Evolutionary conservation across 1,140 invertebrate genomes (phyloP).

Genomic region (Trichonephila clavipes): DNA sequence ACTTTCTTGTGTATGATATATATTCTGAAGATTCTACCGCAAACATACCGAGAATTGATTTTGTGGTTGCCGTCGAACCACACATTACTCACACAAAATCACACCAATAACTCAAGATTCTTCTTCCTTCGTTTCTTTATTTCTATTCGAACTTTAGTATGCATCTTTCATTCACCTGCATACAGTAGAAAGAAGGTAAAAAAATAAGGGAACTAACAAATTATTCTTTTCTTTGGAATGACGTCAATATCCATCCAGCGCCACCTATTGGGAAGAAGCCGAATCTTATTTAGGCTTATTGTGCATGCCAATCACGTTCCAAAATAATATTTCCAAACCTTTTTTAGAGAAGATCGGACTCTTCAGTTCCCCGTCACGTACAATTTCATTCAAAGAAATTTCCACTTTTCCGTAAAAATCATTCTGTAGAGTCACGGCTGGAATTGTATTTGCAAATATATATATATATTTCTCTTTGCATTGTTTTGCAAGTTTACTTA

Average conservation of each 20-base stretch:
- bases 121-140: not conserved
- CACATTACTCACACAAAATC: not conserved
- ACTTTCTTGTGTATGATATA: not conserved
- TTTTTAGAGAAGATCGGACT: slow-evolving; percentile 18
- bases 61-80: not conserved
- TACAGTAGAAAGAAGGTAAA: not conserved
- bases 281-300: slow-evolving; percentile 36
- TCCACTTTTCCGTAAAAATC: slow-evolving; percentile 18
- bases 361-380: slow-evolving; percentile 39
- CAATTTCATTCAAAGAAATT: slow-evolving; percentile 19
- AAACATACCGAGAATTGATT: slow-evolving; percentile 38
- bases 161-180: not conserved
- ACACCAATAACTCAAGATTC: slow-evolving; percentile 18
- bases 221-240: not conserved
- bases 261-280: slow-evolving; percentile 10
- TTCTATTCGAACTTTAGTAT: not conserved
- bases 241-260: not conserved
- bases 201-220: not conserved
- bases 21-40: not conserved
- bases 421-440: not conserved
- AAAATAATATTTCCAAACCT: slow-evolving; percentile 53
- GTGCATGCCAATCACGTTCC: slow-evolving; percentile 45
- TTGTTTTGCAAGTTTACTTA: not conserved
- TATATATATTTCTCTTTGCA: not conserved
- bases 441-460: slow-evolving; percentile 28